A percentile compares a stretch with the other conserved stretches of the same genome.
These are phyloP conservation scores for Allolobophora icterica DNA, from an alignment of 2,888 invertebrate species.

Conservation along the genomic window DNA sequence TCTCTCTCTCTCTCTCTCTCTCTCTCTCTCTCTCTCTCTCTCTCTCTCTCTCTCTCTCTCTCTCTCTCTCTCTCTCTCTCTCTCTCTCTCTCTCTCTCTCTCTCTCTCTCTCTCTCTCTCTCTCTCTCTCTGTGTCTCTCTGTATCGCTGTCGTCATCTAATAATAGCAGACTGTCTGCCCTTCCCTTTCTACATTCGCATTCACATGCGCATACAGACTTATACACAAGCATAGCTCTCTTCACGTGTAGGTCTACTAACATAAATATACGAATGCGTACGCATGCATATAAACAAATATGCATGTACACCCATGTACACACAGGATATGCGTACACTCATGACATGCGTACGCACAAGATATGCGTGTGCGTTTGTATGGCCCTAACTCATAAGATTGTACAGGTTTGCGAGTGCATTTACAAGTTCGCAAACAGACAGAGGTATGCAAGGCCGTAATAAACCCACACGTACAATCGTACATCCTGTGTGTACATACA, in stretches of 20 bases:
- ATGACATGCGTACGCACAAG: no score
- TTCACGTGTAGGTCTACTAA: not conserved
- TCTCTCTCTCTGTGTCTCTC: no score
- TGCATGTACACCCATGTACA: no score
- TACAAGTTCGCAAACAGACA: not conserved
- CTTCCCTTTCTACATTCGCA: not conserved
- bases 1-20: not conserved
- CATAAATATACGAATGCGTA: no score
- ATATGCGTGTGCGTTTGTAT: no score
- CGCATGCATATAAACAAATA: not conserved
- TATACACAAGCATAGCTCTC: not conserved
- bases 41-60: not conserved
- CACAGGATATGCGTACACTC: no score
- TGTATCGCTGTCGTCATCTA: no score
- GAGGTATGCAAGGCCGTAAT: not conserved
- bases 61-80: no score
- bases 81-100: not conserved
- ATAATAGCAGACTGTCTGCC: no score
- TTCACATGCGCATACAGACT: not conserved
- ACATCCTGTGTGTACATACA: not conserved
- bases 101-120: not conserved
- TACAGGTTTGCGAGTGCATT: not conserved
- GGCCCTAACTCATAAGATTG: not conserved
- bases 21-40: not conserved
- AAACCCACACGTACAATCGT: not conserved